These are phyloP conservation scores for Lepidurus packardi DNA, from an alignment of 1,140 invertebrate species.

Conservation along the genomic window DNA sequence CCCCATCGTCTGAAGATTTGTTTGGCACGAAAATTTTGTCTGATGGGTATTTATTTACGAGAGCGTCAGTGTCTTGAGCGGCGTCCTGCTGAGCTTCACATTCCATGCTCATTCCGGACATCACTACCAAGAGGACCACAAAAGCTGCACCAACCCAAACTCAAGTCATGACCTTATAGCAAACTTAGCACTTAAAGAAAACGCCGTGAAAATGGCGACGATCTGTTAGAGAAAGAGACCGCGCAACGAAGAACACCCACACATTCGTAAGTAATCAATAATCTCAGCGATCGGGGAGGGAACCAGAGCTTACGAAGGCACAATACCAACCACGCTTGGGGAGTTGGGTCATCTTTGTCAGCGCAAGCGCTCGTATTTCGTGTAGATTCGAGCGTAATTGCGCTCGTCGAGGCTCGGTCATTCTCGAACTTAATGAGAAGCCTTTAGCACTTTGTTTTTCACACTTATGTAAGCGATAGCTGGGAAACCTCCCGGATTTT, in stretches of 20 bases:
- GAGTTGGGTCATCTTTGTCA: too few species aligned
- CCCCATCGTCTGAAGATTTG: background rate
- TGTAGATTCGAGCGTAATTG: too few species aligned
- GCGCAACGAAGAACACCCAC: conserved; percentile 8
- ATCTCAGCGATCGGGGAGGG: background rate
- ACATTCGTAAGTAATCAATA: conserved; percentile 7
- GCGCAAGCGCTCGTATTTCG: too few species aligned
- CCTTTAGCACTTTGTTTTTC: too few species aligned
- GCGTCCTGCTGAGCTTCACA: background rate
- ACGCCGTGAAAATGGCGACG: conserved; percentile 1
- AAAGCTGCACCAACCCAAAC: background rate
- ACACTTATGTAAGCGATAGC: too few species aligned
- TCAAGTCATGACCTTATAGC: conserved; percentile 2
- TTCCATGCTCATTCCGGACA: background rate
- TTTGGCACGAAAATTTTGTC: background rate
- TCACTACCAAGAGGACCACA: conserved; percentile 4
- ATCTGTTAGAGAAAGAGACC: conserved; percentile 13
- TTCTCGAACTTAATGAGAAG: too few species aligned
- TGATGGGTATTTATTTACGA: background rate
- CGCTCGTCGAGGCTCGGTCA: too few species aligned
- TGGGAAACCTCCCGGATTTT: too few species aligned
- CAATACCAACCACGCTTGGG: too few species aligned
- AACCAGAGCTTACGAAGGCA: background rate
- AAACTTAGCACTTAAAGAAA: background rate
- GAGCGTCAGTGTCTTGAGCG: background rate